Base-by-base conservation (phyloP, 2,797 vertebrate species). In the Meda fulgida region DNA sequence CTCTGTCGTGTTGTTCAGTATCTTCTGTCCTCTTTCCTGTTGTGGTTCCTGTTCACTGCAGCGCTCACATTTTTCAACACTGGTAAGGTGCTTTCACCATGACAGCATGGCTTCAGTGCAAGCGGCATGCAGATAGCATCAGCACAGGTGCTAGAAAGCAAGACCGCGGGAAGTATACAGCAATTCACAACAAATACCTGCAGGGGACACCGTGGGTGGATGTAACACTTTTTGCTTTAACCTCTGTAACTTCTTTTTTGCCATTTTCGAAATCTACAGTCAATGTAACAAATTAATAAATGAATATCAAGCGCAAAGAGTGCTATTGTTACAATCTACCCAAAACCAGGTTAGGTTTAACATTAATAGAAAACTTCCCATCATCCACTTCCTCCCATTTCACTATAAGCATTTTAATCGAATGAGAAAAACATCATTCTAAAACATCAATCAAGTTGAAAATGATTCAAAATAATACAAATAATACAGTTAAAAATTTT, bases 21-120 rank as follows among this genome's bases (percentile, higher is more conserved):
- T 84, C 67, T 78, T 21, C 79, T 85, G 80, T 87, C 76, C 80
- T 67, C 85, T 71, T 81, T 58, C 67, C 85, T 70, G 69, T 67
- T 77, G 73, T 73, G 63, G 60, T 71, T 58, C 71, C 46, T 58
- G 18, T 9, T 46, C 29, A 71, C 26, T 34, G 83, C 48, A 43
- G 38, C 63, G 55, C 18, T 83, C 29, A 13, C 5, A 23, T 55
- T 75, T 58, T 40, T 78, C 40, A 78, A 19, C 34, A 58, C 23
- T 26, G 51, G 38, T 58, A 58, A 60, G 13, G 23, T 34, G 5
- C 11, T 83, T 60, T 60, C 69, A 31, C 69, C 29, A 31, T 48
- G 55, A 73, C 55, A 72, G 69, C 11, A n/a, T 14, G 53, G 38
- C 53, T 73, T 82, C 40, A 48, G 11, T 73, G 55, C 40, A 34